These are phyloP conservation scores for Paradoxurus hermaphroditus DNA, from an alignment of 2,113 vertebrate genomes.

Conservation along the genomic window DNA sequence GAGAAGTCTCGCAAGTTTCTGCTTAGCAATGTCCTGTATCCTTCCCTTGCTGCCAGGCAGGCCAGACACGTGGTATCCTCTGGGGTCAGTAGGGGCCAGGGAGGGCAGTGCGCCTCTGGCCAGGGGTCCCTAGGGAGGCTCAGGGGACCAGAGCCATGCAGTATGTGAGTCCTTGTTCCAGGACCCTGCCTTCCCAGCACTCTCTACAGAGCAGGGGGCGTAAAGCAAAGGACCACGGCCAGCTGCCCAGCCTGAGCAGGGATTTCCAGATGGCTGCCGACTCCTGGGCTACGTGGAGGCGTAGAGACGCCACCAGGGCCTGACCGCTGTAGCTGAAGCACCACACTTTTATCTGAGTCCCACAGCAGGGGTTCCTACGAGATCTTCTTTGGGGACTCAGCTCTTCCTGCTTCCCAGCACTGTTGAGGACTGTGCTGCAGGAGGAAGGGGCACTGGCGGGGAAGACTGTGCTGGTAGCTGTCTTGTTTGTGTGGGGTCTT, in stretches of 20 bases:
- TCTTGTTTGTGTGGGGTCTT: background rate
- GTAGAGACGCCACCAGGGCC: background rate
- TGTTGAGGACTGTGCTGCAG: background rate
- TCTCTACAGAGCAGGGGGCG: background rate
- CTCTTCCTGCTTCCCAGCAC: background rate
- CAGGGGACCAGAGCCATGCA: background rate
- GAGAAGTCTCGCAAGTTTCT: slow-evolving; percentile 97
- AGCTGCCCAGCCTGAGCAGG: background rate
- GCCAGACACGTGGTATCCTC: background rate
- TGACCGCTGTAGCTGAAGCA: background rate
- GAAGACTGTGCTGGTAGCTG: background rate
- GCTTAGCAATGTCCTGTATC: slow-evolving; percentile 98
- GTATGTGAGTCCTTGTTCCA: background rate
- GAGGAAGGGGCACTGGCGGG: background rate
- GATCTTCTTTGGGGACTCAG: background rate
- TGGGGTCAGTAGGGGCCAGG: background rate
- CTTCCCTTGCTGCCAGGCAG: slow-evolving; percentile 69
- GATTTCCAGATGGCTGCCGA: background rate
- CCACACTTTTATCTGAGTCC: background rate
- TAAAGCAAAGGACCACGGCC: background rate
- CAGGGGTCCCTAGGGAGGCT: background rate
- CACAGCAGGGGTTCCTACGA: rapidly evolving
- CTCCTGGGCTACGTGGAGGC: background rate
- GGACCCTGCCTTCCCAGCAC: background rate
- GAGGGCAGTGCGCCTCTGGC: background rate